Conservation (phyloP, 2,797 vertebrate species). For the Tarsius wallacei region DNA sequence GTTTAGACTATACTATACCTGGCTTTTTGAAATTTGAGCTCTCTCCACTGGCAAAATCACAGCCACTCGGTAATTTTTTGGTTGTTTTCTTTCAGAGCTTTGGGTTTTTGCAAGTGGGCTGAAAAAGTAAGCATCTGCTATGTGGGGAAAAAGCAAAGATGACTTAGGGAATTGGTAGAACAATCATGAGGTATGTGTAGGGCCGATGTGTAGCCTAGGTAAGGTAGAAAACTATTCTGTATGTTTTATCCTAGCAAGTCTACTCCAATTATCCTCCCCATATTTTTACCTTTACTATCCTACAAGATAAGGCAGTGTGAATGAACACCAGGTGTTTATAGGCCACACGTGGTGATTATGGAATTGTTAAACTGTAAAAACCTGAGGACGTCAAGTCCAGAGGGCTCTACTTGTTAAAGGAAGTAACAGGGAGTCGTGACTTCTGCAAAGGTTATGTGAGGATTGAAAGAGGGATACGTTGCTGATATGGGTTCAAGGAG, state of each 20-base stretch:
- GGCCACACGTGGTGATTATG: neutral
- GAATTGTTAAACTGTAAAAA: conserved; percentile 23
- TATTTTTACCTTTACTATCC: conserved; percentile 28
- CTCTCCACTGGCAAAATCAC: neutral
- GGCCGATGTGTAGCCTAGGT: neutral
- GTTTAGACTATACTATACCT: conserved; percentile 45
- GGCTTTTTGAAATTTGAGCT: conserved; percentile 50
- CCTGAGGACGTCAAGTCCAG: neutral
- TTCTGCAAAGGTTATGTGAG: neutral
- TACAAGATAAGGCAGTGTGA: neutral
- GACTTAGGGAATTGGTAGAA: neutral
- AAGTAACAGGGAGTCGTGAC: neutral
- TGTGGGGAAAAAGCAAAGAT: neutral
- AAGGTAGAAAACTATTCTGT: neutral
- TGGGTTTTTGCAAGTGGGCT: conserved; percentile 9
- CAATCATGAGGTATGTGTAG: neutral
- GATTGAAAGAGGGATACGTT: neutral
- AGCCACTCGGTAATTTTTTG: neutral
- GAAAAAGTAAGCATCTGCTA: neutral
- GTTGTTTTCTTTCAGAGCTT: neutral
- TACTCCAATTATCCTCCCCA: neutral
- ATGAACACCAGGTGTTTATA: neutral
- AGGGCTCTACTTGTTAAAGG: neutral
- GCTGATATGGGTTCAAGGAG: neutral
- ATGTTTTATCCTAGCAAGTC: neutral